Conservation (phyloP, 2,113 vertebrate species). For the Rhegmatorhina hoffmannsi region DNA sequence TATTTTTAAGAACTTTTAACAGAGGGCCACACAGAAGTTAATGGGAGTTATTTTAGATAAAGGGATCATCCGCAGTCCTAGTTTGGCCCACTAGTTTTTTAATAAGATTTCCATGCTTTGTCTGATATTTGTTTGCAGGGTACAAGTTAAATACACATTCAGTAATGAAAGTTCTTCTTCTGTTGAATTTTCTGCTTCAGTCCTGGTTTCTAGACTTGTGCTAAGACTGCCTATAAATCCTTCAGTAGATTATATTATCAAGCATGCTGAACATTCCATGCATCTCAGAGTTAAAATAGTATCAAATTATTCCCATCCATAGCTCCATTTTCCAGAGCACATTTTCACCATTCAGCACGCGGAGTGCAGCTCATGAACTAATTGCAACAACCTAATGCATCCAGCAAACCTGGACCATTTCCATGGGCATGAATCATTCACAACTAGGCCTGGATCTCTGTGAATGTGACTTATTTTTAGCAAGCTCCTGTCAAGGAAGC, state of each 20-base stretch:
- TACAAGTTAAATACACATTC: neutral
- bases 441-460: neutral
- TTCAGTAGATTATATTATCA: neutral
- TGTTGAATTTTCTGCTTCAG: neutral
- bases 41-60: neutral
- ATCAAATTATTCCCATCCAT: neutral
- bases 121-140: neutral
- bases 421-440: neutral
- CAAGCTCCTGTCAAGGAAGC: neutral
- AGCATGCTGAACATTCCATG: neutral
- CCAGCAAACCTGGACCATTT: neutral
- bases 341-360: neutral
- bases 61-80: neutral
- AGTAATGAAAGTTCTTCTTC: neutral
- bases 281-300: neutral
- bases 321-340: neutral
- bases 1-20: neutral
- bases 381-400: neutral
- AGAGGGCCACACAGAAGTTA: neutral
- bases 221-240: neutral
- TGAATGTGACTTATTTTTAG: slow-evolving; percentile 24
- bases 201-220: neutral
- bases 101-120: neutral
- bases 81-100: neutral
- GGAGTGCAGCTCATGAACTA: neutral